A percentile compares a stretch with the other conserved stretches of the same genome.
Evolutionary conservation across 2,113 vertebrate genomes (phyloP).

Genomic region (Cisticola juncidis): DNA sequence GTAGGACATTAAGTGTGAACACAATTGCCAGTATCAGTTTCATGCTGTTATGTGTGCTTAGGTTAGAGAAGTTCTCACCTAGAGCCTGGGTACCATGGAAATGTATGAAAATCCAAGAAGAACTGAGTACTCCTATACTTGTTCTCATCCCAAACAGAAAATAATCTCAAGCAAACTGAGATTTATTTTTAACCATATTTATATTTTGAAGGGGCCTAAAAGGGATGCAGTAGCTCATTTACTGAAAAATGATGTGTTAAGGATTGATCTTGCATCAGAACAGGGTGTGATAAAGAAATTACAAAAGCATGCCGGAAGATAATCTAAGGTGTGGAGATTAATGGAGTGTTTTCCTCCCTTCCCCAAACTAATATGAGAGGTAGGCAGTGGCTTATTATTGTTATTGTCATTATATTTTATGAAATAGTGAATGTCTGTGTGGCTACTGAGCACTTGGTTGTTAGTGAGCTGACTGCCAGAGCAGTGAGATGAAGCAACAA

Average conservation of each 20-base stretch:
- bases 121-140: not conserved
- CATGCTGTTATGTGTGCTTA: not conserved
- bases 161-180: not conserved
- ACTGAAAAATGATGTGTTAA: not conserved
- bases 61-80: not conserved
- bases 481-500: not conserved
- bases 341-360: not conserved
- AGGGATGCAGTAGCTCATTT: not conserved
- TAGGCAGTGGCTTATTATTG: not conserved
- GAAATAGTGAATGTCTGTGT: not conserved
- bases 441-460: not conserved
- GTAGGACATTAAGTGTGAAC: not conserved
- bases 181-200: not conserved
- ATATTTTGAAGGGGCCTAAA: not conserved
- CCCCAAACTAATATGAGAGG: not conserved
- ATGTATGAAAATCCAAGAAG: not conserved
- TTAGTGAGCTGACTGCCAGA: not conserved
- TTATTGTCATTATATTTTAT: not conserved
- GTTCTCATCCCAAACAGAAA: not conserved
- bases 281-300: not conserved
- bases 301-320: not conserved
- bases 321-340: not conserved
- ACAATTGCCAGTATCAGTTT: not conserved
- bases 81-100: not conserved
- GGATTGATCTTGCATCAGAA: not conserved